These are phyloP conservation scores for Argya squamiceps DNA, from an alignment of 2,797 vertebrate genomes.

Conservation along the genomic window DNA sequence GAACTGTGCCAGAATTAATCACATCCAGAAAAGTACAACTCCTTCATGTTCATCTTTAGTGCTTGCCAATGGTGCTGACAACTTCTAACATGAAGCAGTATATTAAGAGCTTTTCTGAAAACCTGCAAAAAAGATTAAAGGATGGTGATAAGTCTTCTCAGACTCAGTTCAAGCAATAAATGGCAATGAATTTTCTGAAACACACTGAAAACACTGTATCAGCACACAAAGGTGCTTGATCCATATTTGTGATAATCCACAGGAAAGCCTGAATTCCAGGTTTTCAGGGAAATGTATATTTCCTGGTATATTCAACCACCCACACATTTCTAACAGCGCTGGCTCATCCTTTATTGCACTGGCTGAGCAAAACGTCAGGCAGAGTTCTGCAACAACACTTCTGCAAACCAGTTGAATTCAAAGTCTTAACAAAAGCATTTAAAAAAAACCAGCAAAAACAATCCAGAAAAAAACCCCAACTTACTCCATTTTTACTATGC, in stretches of 20 bases:
- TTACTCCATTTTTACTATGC: not conserved
- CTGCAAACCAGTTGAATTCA: not conserved
- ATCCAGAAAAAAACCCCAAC: rapidly evolving
- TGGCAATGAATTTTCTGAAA: not conserved
- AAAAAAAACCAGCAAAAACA: not conserved
- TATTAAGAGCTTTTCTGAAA: not conserved
- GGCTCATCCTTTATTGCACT: not conserved
- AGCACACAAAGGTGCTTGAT: not conserved
- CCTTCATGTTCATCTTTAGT: not conserved
- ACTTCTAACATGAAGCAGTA: not conserved
- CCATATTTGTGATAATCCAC: not conserved
- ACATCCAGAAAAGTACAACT: constrained; percentile 6
- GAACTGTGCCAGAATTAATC: constrained; percentile 3
- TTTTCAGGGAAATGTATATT: not conserved
- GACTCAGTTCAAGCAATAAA: not conserved
- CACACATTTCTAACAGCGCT: not conserved
- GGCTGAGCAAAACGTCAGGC: not conserved
- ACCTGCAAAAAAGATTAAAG: not conserved
- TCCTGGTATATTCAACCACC: not conserved
- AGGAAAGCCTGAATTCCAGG: not conserved
- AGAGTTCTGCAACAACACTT: not conserved
- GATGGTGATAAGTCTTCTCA: not conserved
- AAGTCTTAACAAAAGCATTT: not conserved
- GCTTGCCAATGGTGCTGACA: constrained; percentile 3
- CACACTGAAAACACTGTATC: not conserved